Base-by-base conservation (phyloP, 1,140 invertebrate species). In the Lepidotrigona ventralis region DNA sequence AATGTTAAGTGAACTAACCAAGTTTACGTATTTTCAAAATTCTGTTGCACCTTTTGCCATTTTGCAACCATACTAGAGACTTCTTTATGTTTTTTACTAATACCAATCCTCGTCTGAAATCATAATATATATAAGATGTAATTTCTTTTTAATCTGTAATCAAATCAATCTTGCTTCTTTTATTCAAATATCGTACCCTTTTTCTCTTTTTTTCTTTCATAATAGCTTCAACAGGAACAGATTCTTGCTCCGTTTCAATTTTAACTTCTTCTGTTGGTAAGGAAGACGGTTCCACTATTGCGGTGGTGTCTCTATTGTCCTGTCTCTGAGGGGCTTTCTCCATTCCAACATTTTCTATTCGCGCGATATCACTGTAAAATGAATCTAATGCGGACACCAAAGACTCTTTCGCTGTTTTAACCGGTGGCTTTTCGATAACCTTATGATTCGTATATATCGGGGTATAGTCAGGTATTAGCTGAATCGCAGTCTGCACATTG, bases 31-130 rank as follows among this genome's bases (percentile, higher is more conserved):
- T 92, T 92, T 56, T 89, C 89, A 88, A 94, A 94, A 87, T 96
- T 95, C 85, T 96, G 95, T 90, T 97, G 96, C 71, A 96, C 96
- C 86, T 96, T 96, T 90, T 97, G 96, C 96, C 96, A 97, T 86
- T 97, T 97, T 53, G 96, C 96, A 1, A 97, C 96, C 90, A 97
- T 93, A 60, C 95, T 95, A 3, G 96, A 96, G 23, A 97, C 96
- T 86, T 96, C 96, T 90, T 97, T 97, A 88, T 97, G 97, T 90
- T 97, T 97, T 90, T 97, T 95, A 14, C 95, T 93, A 19, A 96
- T 93, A 51, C 95, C 95, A 80, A 95, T 88, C 91, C 96, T 96
- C 5, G 95, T 85, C 95, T 96, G 90, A 54, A 94, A 94, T 87
- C 73, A 84, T 12, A 46, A 46, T 4, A 29, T 9, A 64, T 8